A percentile compares a stretch with the other conserved stretches of the same genome.
Conservation (phyloP, 2,113 vertebrate species). For the Sisor rabdophorus region DNA sequence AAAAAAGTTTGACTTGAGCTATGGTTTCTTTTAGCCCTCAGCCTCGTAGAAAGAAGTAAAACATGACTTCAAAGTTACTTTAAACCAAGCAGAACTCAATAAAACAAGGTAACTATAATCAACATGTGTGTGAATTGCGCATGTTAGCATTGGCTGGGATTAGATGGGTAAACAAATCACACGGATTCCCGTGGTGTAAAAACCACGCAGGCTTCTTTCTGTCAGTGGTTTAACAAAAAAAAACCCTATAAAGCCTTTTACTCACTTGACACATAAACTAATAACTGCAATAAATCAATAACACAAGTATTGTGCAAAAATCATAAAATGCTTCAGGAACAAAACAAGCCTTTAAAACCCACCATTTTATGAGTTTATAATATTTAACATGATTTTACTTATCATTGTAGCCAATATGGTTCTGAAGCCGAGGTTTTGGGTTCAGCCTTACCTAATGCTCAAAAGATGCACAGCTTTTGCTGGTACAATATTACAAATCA, state of each 20-base stretch:
- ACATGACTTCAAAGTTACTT: constrained; percentile 25
- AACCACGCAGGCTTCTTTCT: not conserved
- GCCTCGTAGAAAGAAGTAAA: not conserved
- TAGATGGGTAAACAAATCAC: not conserved
- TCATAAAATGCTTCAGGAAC: not conserved
- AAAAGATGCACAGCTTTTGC: constrained; percentile 25
- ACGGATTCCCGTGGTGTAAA: not conserved
- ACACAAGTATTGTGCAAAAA: not conserved
- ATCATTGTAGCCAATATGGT: constrained; percentile 27
- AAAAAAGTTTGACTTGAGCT: not conserved
- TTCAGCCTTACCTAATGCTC: constrained; percentile 16
- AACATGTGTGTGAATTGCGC: constrained; percentile 26
- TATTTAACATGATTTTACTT: constrained; percentile 28
- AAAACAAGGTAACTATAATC: constrained; percentile 32
- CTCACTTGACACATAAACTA: not conserved
- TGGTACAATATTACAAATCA: constrained; percentile 37
- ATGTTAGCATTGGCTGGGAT: constrained; percentile 10
- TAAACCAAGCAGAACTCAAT: constrained; percentile 12
- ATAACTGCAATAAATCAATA: not conserved
- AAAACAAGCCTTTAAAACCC: constrained; percentile 6
- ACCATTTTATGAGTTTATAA: constrained; percentile 30
- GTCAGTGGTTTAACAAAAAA: constrained; percentile 6
- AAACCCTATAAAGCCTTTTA: not conserved
- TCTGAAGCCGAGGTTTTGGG: constrained; percentile 4
- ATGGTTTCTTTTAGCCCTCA: not conserved